phyloP scores from a whole-genome alignment of 2,888 invertebrate genomes.

The Sialis fuliginosa region DNA sequence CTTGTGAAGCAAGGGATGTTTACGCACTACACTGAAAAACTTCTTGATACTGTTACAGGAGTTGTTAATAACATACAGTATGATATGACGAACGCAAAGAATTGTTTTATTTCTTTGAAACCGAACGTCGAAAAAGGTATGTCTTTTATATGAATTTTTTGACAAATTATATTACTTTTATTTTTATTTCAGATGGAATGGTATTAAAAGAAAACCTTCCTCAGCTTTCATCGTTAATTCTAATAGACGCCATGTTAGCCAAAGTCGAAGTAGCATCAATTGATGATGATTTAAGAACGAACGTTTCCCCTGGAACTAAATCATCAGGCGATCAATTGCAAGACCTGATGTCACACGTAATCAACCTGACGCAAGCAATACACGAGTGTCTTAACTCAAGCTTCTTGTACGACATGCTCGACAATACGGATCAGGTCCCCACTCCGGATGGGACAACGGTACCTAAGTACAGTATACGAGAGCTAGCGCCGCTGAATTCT shows the following conservation, averaged over 20 bases:
- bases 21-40: slow-evolving; percentile 56
- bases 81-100: slow-evolving; percentile 40
- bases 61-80: slow-evolving; percentile 45
- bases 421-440: slow-evolving; percentile 16
- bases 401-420: slow-evolving; percentile 28
- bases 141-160: slow-evolving; percentile 2
- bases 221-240: slow-evolving; percentile 52
- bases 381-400: slow-evolving; percentile 36
- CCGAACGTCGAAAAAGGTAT: slow-evolving; percentile 27
- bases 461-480: slow-evolving; percentile 1
- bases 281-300: slow-evolving; percentile 26
- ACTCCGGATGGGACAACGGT: not conserved
- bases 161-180: not conserved
- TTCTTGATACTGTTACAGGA: slow-evolving; percentile 52
- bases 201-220: slow-evolving; percentile 34
- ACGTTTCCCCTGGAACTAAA: slow-evolving; percentile 19
- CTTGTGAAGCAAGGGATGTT: slow-evolving; percentile 83
- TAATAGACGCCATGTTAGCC: slow-evolving; percentile 59
- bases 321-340: slow-evolving; percentile 26
- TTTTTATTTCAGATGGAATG: slow-evolving; percentile 14
- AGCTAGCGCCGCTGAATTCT: slow-evolving; percentile 1
- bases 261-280: slow-evolving; percentile 48
- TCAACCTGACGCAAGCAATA: slow-evolving; percentile 44
- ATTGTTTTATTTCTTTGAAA: slow-evolving; percentile 33
- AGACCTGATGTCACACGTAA: slow-evolving; percentile 46